Evolutionary conservation across 2,888 invertebrate genomes (phyloP).

Genomic region (Galerucella calmariensis): DNA sequence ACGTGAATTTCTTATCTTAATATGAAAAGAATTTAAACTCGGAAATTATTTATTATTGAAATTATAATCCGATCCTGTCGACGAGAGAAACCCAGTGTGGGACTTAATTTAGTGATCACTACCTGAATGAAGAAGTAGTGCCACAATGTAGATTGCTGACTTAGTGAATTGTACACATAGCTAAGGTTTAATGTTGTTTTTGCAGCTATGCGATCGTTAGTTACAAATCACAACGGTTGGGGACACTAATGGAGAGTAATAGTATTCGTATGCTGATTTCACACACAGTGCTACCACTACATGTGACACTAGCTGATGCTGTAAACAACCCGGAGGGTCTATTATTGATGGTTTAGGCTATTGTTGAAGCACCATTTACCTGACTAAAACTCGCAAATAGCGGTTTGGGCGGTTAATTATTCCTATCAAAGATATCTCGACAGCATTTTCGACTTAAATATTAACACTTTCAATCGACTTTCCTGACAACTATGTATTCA

Average conservation of each 20-base stretch:
- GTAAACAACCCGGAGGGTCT: conserved; percentile 54
- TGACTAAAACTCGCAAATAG: conserved; percentile 41
- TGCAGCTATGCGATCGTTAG: conserved; percentile 58
- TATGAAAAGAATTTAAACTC: background rate
- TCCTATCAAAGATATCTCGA: conserved; percentile 16
- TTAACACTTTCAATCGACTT: conserved; percentile 16
- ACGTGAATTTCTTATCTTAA: background rate
- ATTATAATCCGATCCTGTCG: background rate
- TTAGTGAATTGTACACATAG: conserved; percentile 49
- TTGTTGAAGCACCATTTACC: conserved; percentile 51
- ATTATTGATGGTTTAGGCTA: conserved; percentile 53
- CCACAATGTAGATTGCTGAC: conserved; percentile 46
- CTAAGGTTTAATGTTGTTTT: conserved; percentile 59
- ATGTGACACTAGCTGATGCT: conserved; percentile 51
- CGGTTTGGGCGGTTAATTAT: conserved; percentile 36
- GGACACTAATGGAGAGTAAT: conserved; percentile 63
- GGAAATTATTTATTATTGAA: background rate
- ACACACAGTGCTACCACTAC: conserved; percentile 55
- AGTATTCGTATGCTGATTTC: conserved; percentile 63
- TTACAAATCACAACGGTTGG: conserved; percentile 61
- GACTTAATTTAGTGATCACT: conserved; percentile 40
- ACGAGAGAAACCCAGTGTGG: conserved; percentile 8
- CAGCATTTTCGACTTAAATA: background rate
- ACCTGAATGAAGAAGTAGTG: conserved; percentile 42
- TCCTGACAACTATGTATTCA: conserved; percentile 14